phyloP scores from a whole-genome alignment of 2,888 invertebrate species.

The Chloroclystis v-ata region DNA sequence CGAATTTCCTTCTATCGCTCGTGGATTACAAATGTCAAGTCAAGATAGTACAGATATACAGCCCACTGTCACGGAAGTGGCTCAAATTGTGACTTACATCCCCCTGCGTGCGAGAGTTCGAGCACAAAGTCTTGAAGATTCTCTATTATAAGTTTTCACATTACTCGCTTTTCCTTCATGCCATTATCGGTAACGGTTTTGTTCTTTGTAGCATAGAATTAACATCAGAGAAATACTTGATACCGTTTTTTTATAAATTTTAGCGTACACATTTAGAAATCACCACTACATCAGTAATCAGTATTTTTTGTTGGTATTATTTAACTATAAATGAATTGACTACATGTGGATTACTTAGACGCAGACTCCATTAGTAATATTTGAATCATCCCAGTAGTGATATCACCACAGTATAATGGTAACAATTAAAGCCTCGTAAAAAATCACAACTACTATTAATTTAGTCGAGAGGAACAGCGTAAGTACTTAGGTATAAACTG shows the following conservation, averaged over 20 bases:
- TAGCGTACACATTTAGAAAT: no score
- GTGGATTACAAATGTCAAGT: slow-evolving; percentile 18
- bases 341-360: neutral
- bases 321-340: neutral
- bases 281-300: no score
- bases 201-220: no score
- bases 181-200: neutral
- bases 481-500: neutral
- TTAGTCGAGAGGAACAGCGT: neutral
- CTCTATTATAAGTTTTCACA: slow-evolving; percentile 14
- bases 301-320: neutral
- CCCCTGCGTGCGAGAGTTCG: slow-evolving; percentile 7
- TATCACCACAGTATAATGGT: slow-evolving; percentile 14
- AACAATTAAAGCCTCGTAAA: slow-evolving; percentile 4
- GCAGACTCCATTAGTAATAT: neutral
- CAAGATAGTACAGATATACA: slow-evolving; percentile 1
- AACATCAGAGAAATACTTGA: no score
- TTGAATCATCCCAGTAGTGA: slow-evolving; percentile 9
- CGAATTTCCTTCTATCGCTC: slow-evolving; percentile 11
- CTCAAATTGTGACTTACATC: slow-evolving; percentile 13
- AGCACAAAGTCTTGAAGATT: slow-evolving; percentile 1
- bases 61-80: slow-evolving; percentile 15
- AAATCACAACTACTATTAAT: neutral
- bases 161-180: neutral
- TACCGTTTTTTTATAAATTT: no score